Evolutionary conservation across 1,140 invertebrate genomes (phyloP).

Genomic region (Drosophila pectinifera): DNA sequence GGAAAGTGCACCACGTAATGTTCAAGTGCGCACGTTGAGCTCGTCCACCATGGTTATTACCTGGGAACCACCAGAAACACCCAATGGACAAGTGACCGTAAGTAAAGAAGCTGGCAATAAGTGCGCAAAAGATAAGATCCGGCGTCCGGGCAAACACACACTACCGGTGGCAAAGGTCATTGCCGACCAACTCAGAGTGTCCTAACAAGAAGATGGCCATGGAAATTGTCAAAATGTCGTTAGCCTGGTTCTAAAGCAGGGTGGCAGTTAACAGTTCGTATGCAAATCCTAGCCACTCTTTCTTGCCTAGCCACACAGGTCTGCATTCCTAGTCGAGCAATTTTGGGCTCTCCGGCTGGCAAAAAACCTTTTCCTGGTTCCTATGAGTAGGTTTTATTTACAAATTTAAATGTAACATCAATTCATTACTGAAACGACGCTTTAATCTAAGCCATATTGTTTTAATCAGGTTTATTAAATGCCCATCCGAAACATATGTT

Average conservation of each 20-base stretch:
- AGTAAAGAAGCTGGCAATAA: conserved; percentile 85
- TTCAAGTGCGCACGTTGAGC: conserved; percentile 96
- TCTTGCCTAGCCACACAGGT: conserved; percentile 11
- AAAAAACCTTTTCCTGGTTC: no score
- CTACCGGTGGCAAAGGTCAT: background rate
- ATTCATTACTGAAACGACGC: no score
- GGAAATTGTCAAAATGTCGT: conserved; percentile 62
- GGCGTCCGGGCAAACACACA: background rate
- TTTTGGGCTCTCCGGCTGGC: no score
- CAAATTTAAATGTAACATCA: no score
- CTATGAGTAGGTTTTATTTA: no score
- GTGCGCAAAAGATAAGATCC: conserved; percentile 52
- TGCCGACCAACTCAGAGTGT: conserved; percentile 40
- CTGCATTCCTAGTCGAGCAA: background rate
- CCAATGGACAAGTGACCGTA: conserved; percentile 98
- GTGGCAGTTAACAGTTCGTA: conserved; percentile 8
- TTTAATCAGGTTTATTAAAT: no score
- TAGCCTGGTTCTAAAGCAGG: conserved; percentile 34
- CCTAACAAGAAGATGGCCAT: conserved; percentile 4
- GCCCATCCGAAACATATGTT: no score
- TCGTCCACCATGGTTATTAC: conserved; percentile 98
- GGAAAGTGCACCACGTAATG: conserved; percentile 96
- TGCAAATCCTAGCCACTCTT: conserved; percentile 26
- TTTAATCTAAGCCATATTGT: no score
- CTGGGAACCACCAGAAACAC: conserved; percentile 98